Evolutionary conservation across 2,113 vertebrate genomes (phyloP).

Genomic region (Gadus macrocephalus): DNA sequence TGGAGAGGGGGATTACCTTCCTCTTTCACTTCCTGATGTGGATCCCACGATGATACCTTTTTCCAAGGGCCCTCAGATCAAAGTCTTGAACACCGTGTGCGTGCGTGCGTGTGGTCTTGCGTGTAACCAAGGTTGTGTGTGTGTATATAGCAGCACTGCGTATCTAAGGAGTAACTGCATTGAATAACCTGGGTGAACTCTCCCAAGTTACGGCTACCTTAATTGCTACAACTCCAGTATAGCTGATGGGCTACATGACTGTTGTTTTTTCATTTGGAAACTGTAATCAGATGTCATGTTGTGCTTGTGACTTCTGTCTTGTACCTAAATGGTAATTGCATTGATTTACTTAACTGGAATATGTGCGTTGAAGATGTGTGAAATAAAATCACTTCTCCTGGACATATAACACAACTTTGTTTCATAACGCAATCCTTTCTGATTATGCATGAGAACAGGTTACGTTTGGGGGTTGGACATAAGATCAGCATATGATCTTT

Average conservation of each 20-base stretch:
- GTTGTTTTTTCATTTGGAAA: constrained; percentile 47
- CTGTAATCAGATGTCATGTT: constrained; percentile 37
- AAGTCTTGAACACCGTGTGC: constrained; percentile 9
- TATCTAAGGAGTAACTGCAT: constrained; percentile 27
- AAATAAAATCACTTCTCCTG: constrained; percentile 26
- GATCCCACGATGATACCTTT: too few relatives aligned
- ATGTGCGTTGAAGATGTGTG: constrained; percentile 42
- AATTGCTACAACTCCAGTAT: constrained; percentile 17
- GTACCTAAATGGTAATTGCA: constrained; percentile 39
- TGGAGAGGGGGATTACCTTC: too few relatives aligned
- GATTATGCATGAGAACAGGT: too few relatives aligned
- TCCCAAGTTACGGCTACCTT: constrained; percentile 10
- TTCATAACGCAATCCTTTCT: constrained; percentile 18
- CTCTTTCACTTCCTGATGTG: too few relatives aligned
- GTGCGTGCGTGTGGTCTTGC: constrained; percentile 25
- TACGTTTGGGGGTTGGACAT: too few relatives aligned
- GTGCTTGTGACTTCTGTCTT: constrained; percentile 52
- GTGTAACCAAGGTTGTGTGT: constrained; percentile 7
- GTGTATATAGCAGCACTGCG: constrained; percentile 61
- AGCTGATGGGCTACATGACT: constrained; percentile 48
- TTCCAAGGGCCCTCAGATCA: too few relatives aligned
- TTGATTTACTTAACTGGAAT: constrained; percentile 60
- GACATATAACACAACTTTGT: constrained; percentile 27
- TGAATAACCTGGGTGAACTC: constrained; percentile 27
- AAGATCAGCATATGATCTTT: too few relatives aligned